phyloP scores from a whole-genome alignment of 2,113 vertebrate species.

The Chroicocephalus ridibundus region DNA sequence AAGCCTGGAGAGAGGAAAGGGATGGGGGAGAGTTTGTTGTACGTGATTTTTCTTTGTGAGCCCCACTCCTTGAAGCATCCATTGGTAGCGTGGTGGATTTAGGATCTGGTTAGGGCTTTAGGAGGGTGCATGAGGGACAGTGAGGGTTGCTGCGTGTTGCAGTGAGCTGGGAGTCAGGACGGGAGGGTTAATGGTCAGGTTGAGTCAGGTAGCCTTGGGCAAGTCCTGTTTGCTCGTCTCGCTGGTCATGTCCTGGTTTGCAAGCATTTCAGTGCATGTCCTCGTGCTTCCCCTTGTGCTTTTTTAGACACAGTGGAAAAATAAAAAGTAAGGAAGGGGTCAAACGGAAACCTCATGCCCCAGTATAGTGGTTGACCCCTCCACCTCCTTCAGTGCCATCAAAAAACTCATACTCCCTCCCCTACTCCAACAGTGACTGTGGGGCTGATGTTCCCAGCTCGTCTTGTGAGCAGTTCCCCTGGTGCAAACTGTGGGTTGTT shows the following conservation, averaged over 20 bases:
- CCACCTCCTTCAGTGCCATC: not conserved
- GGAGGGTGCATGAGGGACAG: not conserved
- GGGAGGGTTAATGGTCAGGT: not conserved
- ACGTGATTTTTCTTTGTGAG: not conserved
- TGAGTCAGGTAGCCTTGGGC: not conserved
- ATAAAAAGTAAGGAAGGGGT: not conserved
- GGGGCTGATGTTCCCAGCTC: not conserved
- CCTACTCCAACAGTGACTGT: accelerated
- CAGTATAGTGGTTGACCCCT: not conserved
- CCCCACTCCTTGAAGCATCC: not conserved
- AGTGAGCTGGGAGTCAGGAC: not conserved
- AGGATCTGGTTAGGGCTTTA: not conserved
- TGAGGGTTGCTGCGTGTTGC: not conserved
- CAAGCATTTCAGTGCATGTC: not conserved
- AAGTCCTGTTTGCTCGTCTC: not conserved
- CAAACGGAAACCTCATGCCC: not conserved
- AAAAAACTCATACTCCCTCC: not conserved
- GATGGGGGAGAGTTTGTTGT: not conserved
- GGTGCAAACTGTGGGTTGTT: not conserved
- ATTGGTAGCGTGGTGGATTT: not conserved
- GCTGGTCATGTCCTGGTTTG: not conserved
- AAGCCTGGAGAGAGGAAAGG: not conserved
- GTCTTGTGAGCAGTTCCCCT: not conserved
- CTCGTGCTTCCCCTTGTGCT: not conserved
- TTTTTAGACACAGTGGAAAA: not conserved